Base-by-base conservation (phyloP, 2,797 vertebrate genomes). In the Erethizon dorsatum region DNA sequence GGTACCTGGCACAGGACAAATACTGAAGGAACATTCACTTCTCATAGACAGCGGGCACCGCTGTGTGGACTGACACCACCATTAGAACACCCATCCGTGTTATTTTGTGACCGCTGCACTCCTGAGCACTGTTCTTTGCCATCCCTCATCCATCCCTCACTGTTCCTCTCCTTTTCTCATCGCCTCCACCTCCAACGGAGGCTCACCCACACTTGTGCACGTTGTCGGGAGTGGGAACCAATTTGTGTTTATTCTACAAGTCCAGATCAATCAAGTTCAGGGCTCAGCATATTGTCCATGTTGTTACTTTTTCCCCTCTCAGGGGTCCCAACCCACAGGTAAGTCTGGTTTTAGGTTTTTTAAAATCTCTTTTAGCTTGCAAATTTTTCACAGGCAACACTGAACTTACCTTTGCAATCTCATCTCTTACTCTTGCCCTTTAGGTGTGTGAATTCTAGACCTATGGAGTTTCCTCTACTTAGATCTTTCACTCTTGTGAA, bases 171-270 rank as follows among this genome's bases (percentile, higher is more conserved):
- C 33, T 50, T 2, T 83, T 65, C 47, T 37, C 31, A 50, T 57
- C 11, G 8, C 2, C 41, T 6, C 17, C 9, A 50, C 57, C 26
- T 80, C 10, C 41, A 28, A 18, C 1, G 22, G 4, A 33, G 26
- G 4, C 50, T 4, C 17, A 14, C 3, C 17, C 5, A 56, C 17
- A 3, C 3, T 1, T 1, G 7, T 22, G 56, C 47, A 37, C 5
- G 1, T 15, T 63, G 12, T 26, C 31, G 57, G 57, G 56, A 41
- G 24, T 65, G 47, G 31, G 37, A 10, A 9, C 80, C 17, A 1
- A 17, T 33, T 52, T 22, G 17, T 28, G 9, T 79, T 0, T 59
- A 12, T 90, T 47, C 17, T 59, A 22, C 7, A 11, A 41, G 0
- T 1, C 4, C 12, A 45, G 24, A 59, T 33, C 17, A 37, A 7